phyloP scores from a whole-genome alignment of 35 echinoderm and acorn worm species.

The Apostichopus japonicus region DNA sequence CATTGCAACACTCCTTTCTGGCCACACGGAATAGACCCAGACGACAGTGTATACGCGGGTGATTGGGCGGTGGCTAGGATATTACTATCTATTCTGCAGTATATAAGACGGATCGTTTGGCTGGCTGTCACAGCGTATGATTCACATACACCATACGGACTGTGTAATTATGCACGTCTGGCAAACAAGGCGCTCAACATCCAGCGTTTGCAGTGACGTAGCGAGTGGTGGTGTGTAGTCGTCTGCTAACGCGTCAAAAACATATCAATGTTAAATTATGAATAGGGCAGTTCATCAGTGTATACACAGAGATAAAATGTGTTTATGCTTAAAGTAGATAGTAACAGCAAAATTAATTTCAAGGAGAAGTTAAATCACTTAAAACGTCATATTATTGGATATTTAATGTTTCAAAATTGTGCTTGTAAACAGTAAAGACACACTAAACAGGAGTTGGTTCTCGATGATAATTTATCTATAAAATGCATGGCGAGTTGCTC shows the following conservation, averaged over 20 bases:
- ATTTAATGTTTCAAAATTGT: too few species aligned
- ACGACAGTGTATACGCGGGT: neutral
- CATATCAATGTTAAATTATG: neutral
- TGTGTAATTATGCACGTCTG: neutral
- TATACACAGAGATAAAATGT: neutral
- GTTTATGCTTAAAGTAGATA: neutral
- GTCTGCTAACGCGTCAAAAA: neutral
- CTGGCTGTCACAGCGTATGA: neutral
- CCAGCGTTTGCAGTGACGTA: neutral
- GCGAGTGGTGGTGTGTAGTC: neutral
- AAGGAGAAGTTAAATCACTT: neutral
- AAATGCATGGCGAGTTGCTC: too few species aligned
- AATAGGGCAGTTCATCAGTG: neutral
- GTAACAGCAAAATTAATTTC: neutral
- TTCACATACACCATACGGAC: neutral
- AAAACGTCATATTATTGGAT: too few species aligned
- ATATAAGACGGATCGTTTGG: neutral
- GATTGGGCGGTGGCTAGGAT: neutral
- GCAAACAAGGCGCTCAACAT: neutral
- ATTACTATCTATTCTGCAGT: neutral
- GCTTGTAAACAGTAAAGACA: too few species aligned
- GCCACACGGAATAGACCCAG: neutral
- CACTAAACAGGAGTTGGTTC: too few species aligned
- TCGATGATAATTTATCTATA: too few species aligned
- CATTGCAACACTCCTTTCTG: neutral